Evolutionary conservation across 2,797 vertebrate species (phyloP).

Genomic region (Fistularia commersonii): DNA sequence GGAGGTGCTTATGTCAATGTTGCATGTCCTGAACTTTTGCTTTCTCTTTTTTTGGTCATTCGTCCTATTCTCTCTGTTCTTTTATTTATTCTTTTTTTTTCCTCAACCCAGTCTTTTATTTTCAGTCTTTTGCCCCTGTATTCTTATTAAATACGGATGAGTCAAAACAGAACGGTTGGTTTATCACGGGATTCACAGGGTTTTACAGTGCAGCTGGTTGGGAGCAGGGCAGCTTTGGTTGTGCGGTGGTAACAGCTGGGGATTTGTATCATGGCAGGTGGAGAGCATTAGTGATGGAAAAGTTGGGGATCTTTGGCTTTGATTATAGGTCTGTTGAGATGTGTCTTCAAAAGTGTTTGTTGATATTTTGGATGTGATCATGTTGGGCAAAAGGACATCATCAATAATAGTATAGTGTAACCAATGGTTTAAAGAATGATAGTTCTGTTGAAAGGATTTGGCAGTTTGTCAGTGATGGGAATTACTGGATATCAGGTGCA

Average conservation of each 20-base stretch:
- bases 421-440: too few relatives aligned
- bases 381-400: too few relatives aligned
- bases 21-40: constrained; percentile 1
- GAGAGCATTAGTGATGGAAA: too few relatives aligned
- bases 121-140: neutral
- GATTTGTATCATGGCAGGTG: neutral
- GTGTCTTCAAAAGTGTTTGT: too few relatives aligned
- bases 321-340: too few relatives aligned
- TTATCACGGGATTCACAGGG: constrained; percentile 9
- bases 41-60: neutral
- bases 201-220: constrained; percentile 12
- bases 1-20: constrained; percentile 9
- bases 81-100: neutral
- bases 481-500: too few relatives aligned
- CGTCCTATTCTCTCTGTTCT: constrained; percentile 10
- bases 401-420: too few relatives aligned
- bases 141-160: constrained; percentile 9
- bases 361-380: too few relatives aligned
- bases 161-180: neutral
- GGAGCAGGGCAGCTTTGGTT: neutral
- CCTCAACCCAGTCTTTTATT: neutral
- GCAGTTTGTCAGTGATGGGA: too few relatives aligned
- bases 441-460: too few relatives aligned
- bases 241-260: constrained; percentile 1
- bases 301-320: too few relatives aligned